Evolutionary conservation across 2,797 vertebrate genomes (phyloP).

Genomic region (Arctocebus calabarensis): DNA sequence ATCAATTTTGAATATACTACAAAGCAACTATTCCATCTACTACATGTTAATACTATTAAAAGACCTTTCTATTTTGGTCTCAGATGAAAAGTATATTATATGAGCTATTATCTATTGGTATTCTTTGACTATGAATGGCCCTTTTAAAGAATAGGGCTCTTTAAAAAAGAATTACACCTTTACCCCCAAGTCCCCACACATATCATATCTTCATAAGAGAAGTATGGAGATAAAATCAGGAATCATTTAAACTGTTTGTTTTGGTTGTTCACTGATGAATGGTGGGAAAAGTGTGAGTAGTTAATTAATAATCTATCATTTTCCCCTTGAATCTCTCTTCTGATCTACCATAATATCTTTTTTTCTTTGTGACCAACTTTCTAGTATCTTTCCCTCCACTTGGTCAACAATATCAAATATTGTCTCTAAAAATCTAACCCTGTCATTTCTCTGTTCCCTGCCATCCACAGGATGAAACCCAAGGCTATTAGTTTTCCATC

Average conservation of each 20-base stretch:
- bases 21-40: conserved; percentile 8
- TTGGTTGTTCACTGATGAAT: conserved; percentile 24
- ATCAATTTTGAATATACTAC: conserved; percentile 49
- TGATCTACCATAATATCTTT: background rate
- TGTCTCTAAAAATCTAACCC: background rate
- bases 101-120: conserved; percentile 38
- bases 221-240: conserved; percentile 25
- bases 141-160: conserved; percentile 34
- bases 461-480: background rate
- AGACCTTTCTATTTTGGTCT: background rate
- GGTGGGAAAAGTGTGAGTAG: conserved; percentile 2
- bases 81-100: background rate
- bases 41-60: background rate
- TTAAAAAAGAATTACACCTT: background rate
- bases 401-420: conserved; percentile 1
- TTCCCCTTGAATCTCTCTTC: conserved; percentile 9
- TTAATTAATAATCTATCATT: conserved; percentile 52
- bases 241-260: conserved; percentile 36
- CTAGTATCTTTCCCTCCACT: background rate
- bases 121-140: background rate
- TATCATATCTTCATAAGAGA: conserved; percentile 20
- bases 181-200: background rate
- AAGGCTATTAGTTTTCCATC: background rate
- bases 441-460: background rate
- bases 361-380: background rate